A percentile compares a stretch with the other conserved stretches of the same genome.
phyloP scores from a whole-genome alignment of 2,888 invertebrate species.

The Cephus rjabovi region DNA sequence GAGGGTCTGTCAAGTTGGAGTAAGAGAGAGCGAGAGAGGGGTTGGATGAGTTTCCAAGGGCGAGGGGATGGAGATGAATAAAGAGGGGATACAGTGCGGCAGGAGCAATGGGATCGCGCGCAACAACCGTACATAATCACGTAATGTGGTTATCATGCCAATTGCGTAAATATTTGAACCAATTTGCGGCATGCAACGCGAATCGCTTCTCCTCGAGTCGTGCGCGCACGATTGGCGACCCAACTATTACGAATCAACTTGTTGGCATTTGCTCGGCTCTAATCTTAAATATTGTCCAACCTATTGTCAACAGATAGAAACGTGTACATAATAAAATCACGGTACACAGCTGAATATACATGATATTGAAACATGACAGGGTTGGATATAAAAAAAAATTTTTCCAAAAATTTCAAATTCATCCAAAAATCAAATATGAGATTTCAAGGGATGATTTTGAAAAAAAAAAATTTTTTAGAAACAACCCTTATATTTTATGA shows the following conservation, averaged over 20 bases:
- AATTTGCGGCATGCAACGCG: constrained; percentile 63
- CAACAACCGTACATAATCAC: constrained; percentile 63
- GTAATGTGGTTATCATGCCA: constrained; percentile 64
- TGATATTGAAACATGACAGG: not conserved
- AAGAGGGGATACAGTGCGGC: constrained; percentile 13
- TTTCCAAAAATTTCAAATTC: not conserved
- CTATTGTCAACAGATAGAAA: not conserved
- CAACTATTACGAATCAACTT: constrained; percentile 47
- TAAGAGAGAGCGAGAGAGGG: constrained; percentile 17
- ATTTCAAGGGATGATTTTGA: not conserved
- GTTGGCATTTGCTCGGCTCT: constrained; percentile 34
- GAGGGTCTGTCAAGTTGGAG: constrained; percentile 10
- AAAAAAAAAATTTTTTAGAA: not conserved
- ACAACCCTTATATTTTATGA: not conserved
- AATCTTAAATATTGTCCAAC: not conserved
- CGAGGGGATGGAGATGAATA: constrained; percentile 8
- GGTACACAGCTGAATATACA: not conserved
- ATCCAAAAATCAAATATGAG: not conserved
- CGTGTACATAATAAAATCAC: not conserved
- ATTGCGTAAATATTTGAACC: constrained; percentile 65
- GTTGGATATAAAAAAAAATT: too few species aligned
- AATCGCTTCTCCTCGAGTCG: constrained; percentile 6
- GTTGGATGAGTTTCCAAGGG: not conserved
- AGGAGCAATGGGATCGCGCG: constrained; percentile 49
- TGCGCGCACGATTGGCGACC: constrained; percentile 32